Base-by-base conservation (phyloP, 2,888 invertebrate species). In the Spisula solida region DNA sequence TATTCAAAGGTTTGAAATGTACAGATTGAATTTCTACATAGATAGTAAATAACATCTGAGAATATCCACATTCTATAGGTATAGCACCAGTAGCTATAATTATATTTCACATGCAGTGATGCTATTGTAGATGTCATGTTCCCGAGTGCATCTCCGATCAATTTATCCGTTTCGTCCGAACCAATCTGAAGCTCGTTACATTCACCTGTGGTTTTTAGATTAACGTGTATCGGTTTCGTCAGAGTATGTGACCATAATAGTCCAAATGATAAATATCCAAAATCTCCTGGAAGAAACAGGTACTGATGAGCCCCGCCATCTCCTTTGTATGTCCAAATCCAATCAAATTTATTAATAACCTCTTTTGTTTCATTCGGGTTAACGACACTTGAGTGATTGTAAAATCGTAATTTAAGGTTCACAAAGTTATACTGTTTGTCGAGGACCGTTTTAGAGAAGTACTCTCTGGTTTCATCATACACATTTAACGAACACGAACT, bases 281-380 rank as follows among this genome's bases (percentile, higher is more conserved):
- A 91, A 48, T 89, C 91, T 41, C 60, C 79, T 29, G 91, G 91
- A 0, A 91, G 56, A 34, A 48, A 91, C 8, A 91, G 81, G 48
- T 89, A 89, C 51, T 88, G 80, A 51, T 88, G 47, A 2, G 81
- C 91, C 2, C 91, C 91, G 81, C 84, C 80, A 25, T 84, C 80
- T 10, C 91, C 91, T 51, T 86, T 84, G 41, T 86, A 91, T 31
- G 91, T 91, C 91, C 91, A 91, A 0, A 91, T 66, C 91, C 91
- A 91, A 31, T 87, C 79, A 20, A 55, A 47, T 51, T 55, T n/a
- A 31, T 55, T 51, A 31, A 91, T 88, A 0, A 87, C 87, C 6
- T 75, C 2, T 18, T 89, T 56, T 29, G 82, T 80, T 48, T 82
- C 87, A 16, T 20, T 80, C 5, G 88, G 47, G 25, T 70, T 8